Percentiles rank a stretch among this genome's conserved stretches.
Conservation (phyloP, 2,797 vertebrate species). For the Gymnocypris eckloni region DNA sequence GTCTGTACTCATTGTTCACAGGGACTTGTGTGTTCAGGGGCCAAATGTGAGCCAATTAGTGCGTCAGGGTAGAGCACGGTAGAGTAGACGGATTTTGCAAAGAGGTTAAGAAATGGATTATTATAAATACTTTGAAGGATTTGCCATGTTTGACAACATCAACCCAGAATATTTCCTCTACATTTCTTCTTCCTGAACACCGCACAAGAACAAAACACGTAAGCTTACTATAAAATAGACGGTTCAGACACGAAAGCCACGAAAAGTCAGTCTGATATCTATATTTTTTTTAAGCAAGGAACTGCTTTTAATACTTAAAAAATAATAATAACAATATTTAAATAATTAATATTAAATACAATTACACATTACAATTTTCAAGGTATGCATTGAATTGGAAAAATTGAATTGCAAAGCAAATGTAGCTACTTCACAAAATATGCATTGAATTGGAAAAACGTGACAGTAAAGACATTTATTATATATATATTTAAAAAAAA, state of each 20-base stretch:
- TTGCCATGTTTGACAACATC: conserved; percentile 9
- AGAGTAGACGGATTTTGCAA: background rate
- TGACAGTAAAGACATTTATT: background rate
- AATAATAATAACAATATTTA: too few relatives aligned
- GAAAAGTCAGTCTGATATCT: background rate
- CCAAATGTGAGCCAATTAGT: conserved; percentile 18
- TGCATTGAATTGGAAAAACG: background rate
- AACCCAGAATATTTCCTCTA: background rate
- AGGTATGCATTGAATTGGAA: too few relatives aligned
- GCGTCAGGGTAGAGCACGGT: background rate
- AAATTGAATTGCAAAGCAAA: background rate
- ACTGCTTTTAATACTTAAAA: background rate
- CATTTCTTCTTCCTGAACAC: background rate
- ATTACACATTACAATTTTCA: too few relatives aligned
- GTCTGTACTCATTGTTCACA: conserved; percentile 26
- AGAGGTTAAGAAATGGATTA: conserved; percentile 7
- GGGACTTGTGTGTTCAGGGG: conserved; percentile 13
- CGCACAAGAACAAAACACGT: background rate
- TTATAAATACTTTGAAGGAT: conserved; percentile 8
- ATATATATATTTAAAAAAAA: background rate
- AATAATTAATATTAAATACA: too few relatives aligned
- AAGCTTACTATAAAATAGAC: background rate
- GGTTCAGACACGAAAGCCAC: background rate
- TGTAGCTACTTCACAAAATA: too few relatives aligned
- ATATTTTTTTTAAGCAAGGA: background rate